Evolutionary conservation across 2,797 vertebrate species (phyloP), one percentile per base, ranked within the genome.

Genomic region (Chelon auratus): DNA sequence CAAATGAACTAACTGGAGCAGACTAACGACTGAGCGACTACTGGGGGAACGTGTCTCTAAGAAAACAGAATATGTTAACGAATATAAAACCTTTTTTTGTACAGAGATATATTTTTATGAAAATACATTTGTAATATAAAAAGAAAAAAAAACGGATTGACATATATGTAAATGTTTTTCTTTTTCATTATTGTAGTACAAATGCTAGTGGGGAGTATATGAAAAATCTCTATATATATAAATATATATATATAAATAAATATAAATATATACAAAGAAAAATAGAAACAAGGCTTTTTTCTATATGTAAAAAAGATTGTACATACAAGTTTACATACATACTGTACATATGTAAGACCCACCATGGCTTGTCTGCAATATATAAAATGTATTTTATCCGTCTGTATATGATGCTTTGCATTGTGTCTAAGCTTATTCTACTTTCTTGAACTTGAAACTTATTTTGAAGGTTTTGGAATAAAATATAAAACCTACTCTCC

Each of bases 91-190:
- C 22, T 13, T 87, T 94, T 98, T 99, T 99, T 99, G 97, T 99
- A 99, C 96, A 99, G 97, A 99, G 97, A 98, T 99, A 97, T 99
- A 99, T 99, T 99, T 99, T 99, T 99, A 96, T 99, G 96, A 94
- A 95, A 94, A 95, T 94, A 96, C 96, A 96, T 99, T 99, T 99
- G 97, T 99, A 99, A 97, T 98, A 97, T 95, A 96, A 96, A 92
- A 96, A 94, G 92, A 91, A 83, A 91, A 83, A 91, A 92, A 94
- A 53, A 92, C 86, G 87, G 88, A 94, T 93, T 94, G 92, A 93
- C 94, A 96, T 95, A 96, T 93, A 95, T 96, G 96, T 97, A 97
- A 94, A 97, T 95, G 94, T 96, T 97, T 94, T 90, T 88, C 78
- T 96, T 96, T 96, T 97, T 96, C 96, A 97, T 97, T 96, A 97